Evolutionary conservation across 2,797 vertebrate genomes (phyloP), one percentile per base, ranked within the genome.

Genomic region (Amphiprion clarkii): DNA sequence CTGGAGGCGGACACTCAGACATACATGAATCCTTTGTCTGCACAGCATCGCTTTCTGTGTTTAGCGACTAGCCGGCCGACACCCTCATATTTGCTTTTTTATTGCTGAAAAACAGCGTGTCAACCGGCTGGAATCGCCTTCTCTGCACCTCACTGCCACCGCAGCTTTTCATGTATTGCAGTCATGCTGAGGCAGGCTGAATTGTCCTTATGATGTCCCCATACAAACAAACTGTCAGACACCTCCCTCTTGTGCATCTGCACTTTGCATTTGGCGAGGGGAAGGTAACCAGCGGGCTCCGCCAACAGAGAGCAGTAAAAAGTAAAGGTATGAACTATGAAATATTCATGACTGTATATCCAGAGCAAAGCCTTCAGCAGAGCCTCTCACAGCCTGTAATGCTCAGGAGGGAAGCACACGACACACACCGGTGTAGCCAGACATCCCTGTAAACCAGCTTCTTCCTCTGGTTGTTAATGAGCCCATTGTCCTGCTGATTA

Each of bases 311-410:
- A 74, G 84, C 69, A 52, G 84, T 59, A 83, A 84, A 81, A 83
- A 82, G 63, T 71, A 75, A 78, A 87, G 79, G 79, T 73, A 69
- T 67, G 69, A 77, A 42, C 40, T 6, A 89, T 92, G 86, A 93
- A 93, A 91, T 92, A 93, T 93, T 89, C 79, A 92, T 90, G 87
- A 85, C 31, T 57, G 49, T 77, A 67, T 76, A 86, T 88, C 67
- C 78, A 76, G 67, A 65, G 79, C 72, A 77, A 74, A 79, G 81
- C 76, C 82, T 71, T 84, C 79, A 71, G 58, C 74, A 79, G 84
- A 89, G 76, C 66, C 60, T 67, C 83, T 81, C 66, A 78, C 83
- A 81, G 63, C 77, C 69, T 80, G 81, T 85, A 82, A 74, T 58
- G 51, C 78, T 84, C 31, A 21, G 61, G 61, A 64, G 57, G 67